Percentiles rank a stretch among this genome's conserved stretches.
These are phyloP conservation scores for Melanotaenia maccullochi DNA, from an alignment of 2,797 vertebrate species.

Conservation along the genomic window DNA sequence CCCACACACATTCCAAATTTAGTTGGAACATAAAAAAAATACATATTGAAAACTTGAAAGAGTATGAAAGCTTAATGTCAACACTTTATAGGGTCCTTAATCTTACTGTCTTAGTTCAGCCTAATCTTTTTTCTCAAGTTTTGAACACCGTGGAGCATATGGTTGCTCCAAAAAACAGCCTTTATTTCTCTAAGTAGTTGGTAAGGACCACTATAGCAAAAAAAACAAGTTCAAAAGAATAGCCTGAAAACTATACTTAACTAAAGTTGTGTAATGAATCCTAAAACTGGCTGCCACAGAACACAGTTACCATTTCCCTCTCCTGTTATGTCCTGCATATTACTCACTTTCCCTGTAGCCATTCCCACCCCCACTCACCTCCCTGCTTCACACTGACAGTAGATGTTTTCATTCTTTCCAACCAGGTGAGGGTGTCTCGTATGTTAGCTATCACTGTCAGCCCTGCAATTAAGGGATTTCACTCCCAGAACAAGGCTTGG, in stretches of 20 bases:
- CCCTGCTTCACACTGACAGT: constrained; percentile 72
- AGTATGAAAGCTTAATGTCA: background rate
- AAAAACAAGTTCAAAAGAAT: background rate
- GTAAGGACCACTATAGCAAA: background rate
- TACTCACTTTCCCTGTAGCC: constrained; percentile 56
- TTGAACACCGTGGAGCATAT: background rate
- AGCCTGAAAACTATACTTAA: background rate
- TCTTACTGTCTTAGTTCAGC: background rate
- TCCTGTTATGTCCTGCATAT: constrained; percentile 38
- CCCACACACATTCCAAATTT: too few relatives aligned
- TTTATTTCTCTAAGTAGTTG: background rate
- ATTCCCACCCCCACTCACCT: constrained; percentile 54
- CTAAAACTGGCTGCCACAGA: constrained; percentile 16
- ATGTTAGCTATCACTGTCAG: constrained; percentile 84
- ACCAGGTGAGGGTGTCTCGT: constrained; percentile 82
- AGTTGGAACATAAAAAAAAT: background rate
- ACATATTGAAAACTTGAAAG: background rate
- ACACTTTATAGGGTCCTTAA: background rate
- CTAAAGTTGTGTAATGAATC: constrained; percentile 21
- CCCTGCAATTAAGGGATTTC: constrained; percentile 87
- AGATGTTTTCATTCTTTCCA: constrained; percentile 86
- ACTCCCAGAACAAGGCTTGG: constrained; percentile 74
- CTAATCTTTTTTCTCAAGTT: background rate
- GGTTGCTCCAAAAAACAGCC: background rate
- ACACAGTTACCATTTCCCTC: constrained; percentile 30